A percentile compares a stretch with the other conserved stretches of the same genome.
phyloP scores from a whole-genome alignment of 2,113 vertebrate genomes.

The Spea multiplicata region DNA sequence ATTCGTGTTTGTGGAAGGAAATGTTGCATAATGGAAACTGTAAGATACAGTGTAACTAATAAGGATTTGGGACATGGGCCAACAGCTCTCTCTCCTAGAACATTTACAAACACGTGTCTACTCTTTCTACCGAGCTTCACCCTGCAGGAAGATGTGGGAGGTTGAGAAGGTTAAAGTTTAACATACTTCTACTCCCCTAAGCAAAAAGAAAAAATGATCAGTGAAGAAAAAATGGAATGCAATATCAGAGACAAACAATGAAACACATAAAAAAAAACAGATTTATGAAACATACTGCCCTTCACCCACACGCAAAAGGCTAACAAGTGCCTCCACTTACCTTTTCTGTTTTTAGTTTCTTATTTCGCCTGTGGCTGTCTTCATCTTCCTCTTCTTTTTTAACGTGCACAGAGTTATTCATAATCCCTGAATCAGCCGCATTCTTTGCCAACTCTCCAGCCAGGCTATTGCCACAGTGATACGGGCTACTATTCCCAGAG shows the following conservation, averaged over 20 bases:
- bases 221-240: neutral
- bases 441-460: constrained; percentile 72
- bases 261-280: neutral
- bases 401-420: constrained; percentile 81
- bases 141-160: neutral
- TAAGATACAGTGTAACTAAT: neutral
- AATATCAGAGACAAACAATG: neutral
- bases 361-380: constrained; percentile 80
- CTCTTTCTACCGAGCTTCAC: neutral
- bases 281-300: too few relatives aligned
- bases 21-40: neutral
- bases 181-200: constrained; percentile 6
- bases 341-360: constrained; percentile 91
- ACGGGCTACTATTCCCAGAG: constrained; percentile 69
- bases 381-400: constrained; percentile 77
- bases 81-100: neutral
- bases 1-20: neutral
- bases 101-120: neutral
- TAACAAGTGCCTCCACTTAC: constrained; percentile 62
- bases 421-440: constrained; percentile 80
- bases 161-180: constrained; percentile 16
- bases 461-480: constrained; percentile 71
- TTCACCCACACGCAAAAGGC: neutral
- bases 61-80: neutral
- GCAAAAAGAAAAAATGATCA: neutral